Conservation (phyloP, 2,797 vertebrate genomes). For the Cottoperca gobio region DNA sequence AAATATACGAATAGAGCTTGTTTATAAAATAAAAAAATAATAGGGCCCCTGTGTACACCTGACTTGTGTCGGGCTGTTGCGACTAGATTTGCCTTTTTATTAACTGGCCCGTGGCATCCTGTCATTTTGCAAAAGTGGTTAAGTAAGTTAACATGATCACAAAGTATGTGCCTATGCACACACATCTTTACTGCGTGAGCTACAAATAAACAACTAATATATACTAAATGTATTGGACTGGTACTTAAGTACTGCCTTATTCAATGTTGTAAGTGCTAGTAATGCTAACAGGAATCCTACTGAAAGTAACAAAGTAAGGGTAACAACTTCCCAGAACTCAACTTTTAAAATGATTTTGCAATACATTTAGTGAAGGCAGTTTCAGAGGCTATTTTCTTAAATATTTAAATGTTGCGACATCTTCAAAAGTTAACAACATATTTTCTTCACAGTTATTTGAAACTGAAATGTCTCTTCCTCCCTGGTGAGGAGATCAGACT, state of each 20-base stretch:
- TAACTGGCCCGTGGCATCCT: no score
- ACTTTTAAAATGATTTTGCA: not conserved
- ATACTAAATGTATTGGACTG: not conserved
- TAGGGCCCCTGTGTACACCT: no score
- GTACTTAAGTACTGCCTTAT: not conserved
- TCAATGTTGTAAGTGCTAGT: not conserved
- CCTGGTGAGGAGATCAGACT: conserved; percentile 47
- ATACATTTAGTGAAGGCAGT: not conserved
- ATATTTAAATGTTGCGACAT: conserved; percentile 13
- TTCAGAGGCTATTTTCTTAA: not conserved
- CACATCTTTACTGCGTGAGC: no score
- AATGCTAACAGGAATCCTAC: not conserved
- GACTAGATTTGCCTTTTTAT: no score
- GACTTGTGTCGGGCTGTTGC: no score
- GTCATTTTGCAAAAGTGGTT: no score
- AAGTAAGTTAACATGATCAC: not conserved
- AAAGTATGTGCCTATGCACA: not conserved
- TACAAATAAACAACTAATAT: no score
- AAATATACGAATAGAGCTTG: no score
- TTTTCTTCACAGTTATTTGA: conserved; percentile 31
- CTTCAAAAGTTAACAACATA: conserved; percentile 11
- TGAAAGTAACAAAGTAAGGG: not conserved
- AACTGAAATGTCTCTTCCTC: conserved; percentile 46
- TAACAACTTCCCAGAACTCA: not conserved
- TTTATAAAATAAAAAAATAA: no score